Evolutionary conservation across 1,140 invertebrate genomes (phyloP), one percentile per base, ranked within the genome.

Genomic region (Drosophila murphyi): DNA sequence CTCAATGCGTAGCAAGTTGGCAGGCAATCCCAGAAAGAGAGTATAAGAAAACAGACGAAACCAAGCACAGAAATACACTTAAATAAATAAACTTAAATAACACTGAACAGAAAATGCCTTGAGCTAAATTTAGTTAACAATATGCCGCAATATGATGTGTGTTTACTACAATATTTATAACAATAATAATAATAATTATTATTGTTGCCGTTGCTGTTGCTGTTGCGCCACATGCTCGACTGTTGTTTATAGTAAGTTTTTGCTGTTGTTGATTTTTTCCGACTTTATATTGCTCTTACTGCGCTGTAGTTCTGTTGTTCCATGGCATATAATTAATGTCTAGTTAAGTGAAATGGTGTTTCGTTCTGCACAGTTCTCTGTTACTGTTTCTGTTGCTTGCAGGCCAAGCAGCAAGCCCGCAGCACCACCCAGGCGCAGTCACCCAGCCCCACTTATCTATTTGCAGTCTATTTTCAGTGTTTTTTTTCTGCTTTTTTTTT

Each of bases 331-430:
- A 89, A 88, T 88, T 89, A 88, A 89, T 89, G 80, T 85, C 80
- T 89, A 78, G 69, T 89, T 88, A 88, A 88, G 64, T 89, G 83
- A 89, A 85, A 89, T 89, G 83, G 72, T 77, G 55, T 67, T 80
- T 68, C 63, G 73, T 87, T 70, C 59, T 82, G 75, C 64, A 41
- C 57, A 69, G 43, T 67, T 67, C 56, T 50, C 41, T 65, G 41
- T 37, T 20, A 20, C 20, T 20, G 20, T 20, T 20, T 20, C 20
- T 20, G 20, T 20, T 20, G 20, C 35, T 29, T 43, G 31, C 34
- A 45, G 41, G 10, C 12, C 12, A 12, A 59, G 6, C 29, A 45
- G n/a, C n/a, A 12, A 31, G 10, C 8, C n/a, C n/a, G 3, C 7
- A 37, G 6, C 35, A 8, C 4, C 48, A 3, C 56, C 43, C 8